Evolutionary conservation across 1,140 invertebrate genomes (phyloP).

Genomic region (Drosophila gunungcola): DNA sequence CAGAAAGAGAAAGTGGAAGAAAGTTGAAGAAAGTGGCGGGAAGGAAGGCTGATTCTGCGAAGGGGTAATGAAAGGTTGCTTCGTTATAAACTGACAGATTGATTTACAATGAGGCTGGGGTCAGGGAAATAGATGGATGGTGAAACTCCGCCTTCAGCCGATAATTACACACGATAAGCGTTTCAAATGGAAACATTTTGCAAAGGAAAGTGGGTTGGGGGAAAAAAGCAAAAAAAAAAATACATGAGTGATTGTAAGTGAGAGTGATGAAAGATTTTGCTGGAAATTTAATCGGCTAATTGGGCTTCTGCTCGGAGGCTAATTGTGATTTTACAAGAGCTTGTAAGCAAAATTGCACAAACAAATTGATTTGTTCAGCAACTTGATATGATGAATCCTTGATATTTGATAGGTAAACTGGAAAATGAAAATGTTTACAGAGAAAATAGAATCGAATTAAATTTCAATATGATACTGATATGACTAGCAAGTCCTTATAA

Average conservation of each 20-base stretch:
- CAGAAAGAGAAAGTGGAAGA: slow-evolving; percentile 20
- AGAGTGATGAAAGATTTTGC: slow-evolving; percentile 26
- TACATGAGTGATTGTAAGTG: slow-evolving; percentile 21
- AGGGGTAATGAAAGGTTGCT: slow-evolving; percentile 39
- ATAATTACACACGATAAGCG: slow-evolving; percentile 36
- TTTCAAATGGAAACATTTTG: slow-evolving; percentile 12
- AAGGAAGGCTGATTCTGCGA: slow-evolving; percentile 12
- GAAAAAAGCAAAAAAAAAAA: not conserved
- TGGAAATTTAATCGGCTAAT: slow-evolving; percentile 34
- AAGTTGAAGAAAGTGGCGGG: slow-evolving; percentile 7
- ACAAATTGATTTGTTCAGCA: too few relatives aligned
- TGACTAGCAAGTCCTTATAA: too few relatives aligned
- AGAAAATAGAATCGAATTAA: too few relatives aligned
- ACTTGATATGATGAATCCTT: too few relatives aligned
- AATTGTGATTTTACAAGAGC: slow-evolving; percentile 5
- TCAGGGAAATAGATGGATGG: not conserved
- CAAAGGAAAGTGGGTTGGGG: not conserved
- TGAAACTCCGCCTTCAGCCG: slow-evolving; percentile 1
- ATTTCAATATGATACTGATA: too few relatives aligned
- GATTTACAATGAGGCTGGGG: slow-evolving; percentile 37
- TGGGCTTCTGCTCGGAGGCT: slow-evolving; percentile 10
- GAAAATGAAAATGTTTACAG: not conserved
- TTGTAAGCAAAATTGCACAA: not conserved
- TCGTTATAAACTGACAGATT: slow-evolving; percentile 56
- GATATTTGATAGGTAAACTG: not conserved